Conservation (phyloP, 2,888 invertebrate species). For the Achlya flavicornis region DNA sequence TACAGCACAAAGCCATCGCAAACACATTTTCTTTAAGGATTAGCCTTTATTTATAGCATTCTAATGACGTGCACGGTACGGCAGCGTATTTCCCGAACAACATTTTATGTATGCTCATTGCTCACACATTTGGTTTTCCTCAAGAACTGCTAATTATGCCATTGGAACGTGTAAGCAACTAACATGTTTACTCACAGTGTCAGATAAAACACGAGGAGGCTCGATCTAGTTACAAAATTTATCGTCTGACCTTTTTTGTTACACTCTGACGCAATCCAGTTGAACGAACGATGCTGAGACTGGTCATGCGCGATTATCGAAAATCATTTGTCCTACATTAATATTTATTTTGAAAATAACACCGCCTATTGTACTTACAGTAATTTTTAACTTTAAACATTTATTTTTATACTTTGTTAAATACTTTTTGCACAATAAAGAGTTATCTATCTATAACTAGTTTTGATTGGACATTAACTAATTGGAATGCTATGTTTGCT, state of each 20-base stretch:
- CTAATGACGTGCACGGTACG: not conserved
- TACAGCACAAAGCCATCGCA: not conserved
- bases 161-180: not conserved
- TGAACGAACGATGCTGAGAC: constrained; percentile 34
- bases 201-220: constrained; percentile 15
- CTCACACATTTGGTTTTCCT: constrained; percentile 5
- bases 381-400: too few species aligned
- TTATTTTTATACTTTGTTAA: too few species aligned
- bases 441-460: too few species aligned
- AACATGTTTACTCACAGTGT: constrained; percentile 26
- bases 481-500: not conserved
- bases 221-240: constrained; percentile 29
- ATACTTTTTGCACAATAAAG: too few species aligned
- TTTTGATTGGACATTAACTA: too few species aligned
- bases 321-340: not conserved
- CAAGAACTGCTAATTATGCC: constrained; percentile 19
- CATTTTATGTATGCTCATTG: not conserved
- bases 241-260: constrained; percentile 27
- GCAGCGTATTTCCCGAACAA: not conserved
- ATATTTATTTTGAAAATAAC: too few species aligned
- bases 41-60: not conserved
- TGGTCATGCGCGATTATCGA: not conserved
- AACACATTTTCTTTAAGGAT: not conserved
- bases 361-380: too few species aligned
- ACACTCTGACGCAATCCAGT: constrained; percentile 34